Percentiles rank a stretch among this genome's conserved stretches.
These are phyloP conservation scores for Ceyx melanurus DNA, from an alignment of 2,113 vertebrate species.

Conservation along the genomic window DNA sequence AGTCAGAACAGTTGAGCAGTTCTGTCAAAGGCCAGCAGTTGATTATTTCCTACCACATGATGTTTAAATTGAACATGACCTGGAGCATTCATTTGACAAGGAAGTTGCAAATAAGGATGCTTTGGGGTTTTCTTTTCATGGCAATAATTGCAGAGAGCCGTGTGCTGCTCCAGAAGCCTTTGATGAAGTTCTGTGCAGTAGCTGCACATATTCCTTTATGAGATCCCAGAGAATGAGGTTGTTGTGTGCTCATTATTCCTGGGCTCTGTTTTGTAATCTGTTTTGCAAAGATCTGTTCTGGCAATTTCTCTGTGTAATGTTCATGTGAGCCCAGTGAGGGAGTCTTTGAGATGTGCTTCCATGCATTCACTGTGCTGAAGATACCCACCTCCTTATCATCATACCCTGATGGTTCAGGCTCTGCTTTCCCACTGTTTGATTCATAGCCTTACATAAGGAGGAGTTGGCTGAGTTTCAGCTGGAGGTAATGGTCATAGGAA, in stretches of 20 bases:
- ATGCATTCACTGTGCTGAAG: neutral
- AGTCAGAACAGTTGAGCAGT: neutral
- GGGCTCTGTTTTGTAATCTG: neutral
- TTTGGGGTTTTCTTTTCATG: neutral
- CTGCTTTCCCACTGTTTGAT: neutral
- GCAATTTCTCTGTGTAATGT: neutral
- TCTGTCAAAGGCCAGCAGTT: neutral
- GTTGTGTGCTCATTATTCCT: neutral
- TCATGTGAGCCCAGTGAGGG: neutral
- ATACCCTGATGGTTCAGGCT: neutral
- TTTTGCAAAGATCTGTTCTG: neutral
- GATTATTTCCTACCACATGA: neutral
- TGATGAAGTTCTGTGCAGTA: neutral
- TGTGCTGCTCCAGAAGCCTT: neutral
- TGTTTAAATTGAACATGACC: neutral
- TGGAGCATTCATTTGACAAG: neutral
- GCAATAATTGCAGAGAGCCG: neutral
- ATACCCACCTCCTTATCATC: neutral
- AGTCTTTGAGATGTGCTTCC: neutral
- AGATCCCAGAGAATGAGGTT: neutral
- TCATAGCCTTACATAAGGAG: neutral
- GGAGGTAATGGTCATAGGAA: neutral
- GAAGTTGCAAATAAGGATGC: neutral
- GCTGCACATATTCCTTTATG: neutral
- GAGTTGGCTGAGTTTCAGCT: neutral